Base-by-base conservation (phyloP, 2,797 vertebrate species). In the Amblyopsis hoosieri region DNA sequence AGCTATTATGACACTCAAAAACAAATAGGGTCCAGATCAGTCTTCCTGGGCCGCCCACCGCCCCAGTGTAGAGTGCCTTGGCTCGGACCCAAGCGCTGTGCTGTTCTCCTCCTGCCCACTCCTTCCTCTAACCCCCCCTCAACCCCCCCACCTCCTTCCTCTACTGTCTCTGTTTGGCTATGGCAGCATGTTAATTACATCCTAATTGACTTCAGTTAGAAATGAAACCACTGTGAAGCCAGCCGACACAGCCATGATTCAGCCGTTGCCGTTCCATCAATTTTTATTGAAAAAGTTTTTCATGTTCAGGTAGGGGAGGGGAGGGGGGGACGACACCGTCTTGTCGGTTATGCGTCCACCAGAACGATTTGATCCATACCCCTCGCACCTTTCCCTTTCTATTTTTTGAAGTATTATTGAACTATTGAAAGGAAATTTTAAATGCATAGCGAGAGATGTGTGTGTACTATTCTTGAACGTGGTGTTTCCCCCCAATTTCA, bases 181-280 rank as follows among this genome's bases (percentile, higher is more conserved):
- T 64, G 74, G 72, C 69, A 72, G 68, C 67, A 66, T 86, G 89
- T 87, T 89, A 91, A 90, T 90, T 78, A 80, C 63, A 47, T 57
- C 65, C 68, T 83, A 88, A 90, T 87, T 85, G 87, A 90, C 85
- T 85, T 70, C 67, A 73, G 70, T 84, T 80, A 57, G 66, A 76
- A 85, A 80, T 58, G 47, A 79, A 72, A 74, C 70, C 65, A 67
- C 60, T 57, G 69, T 71, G 74, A 84, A 86, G 63, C 61, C 70
- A 71, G 67, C 73, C 29, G 59, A 72, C 66, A 64, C 76, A 81
- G 63, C 57, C 75, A 78, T 67, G 72, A 83, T 71, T 86, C 77
- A 75, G 69, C 74, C 47, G 37, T 76, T 59, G 47, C 3, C 0
- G 31, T 58, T 51, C 17, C 52, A 53, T 72, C 66, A 42, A 56